A percentile compares a stretch with the other conserved stretches of the same genome.
Conservation (phyloP, 2,797 vertebrate species). For the Coluber constrictor region DNA sequence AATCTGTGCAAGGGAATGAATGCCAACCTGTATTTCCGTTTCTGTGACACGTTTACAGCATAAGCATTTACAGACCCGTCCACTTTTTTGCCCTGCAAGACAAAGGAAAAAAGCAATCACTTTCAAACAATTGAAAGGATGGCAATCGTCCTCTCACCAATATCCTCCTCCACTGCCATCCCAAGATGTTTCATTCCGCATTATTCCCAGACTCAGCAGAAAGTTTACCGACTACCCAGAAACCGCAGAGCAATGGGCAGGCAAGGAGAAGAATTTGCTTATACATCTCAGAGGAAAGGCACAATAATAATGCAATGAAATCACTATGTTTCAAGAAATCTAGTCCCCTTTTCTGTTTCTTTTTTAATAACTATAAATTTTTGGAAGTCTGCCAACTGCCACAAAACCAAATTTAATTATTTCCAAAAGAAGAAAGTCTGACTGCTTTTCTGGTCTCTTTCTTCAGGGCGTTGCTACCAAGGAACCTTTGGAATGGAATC, state of each 20-base stretch:
- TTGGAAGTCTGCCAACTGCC: not conserved
- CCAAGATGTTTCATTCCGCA: not conserved
- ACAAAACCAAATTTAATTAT: not conserved
- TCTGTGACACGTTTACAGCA: slow-evolving; percentile 90
- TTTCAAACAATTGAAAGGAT: not conserved
- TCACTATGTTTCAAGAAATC: not conserved
- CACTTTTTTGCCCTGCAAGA: slow-evolving; percentile 85
- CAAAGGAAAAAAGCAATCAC: not conserved
- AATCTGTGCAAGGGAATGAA: not conserved
- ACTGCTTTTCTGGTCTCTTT: too few species aligned
- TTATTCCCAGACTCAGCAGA: not conserved
- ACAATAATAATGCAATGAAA: not conserved
- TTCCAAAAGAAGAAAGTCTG: not conserved
- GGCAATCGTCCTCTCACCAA: not conserved
- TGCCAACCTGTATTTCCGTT: slow-evolving; percentile 92
- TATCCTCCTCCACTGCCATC: not conserved
- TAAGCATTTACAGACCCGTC: slow-evolving; percentile 87
- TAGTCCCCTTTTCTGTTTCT: not conserved
- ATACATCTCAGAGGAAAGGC: not conserved
- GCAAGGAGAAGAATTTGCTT: not conserved
- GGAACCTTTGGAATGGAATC: not conserved
- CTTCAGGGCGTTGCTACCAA: not conserved
- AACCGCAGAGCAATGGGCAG: not conserved
- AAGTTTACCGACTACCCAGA: not conserved
- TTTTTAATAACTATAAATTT: not conserved